Conservation (phyloP, 2,888 invertebrate species). For the Melanophora roralis region DNA sequence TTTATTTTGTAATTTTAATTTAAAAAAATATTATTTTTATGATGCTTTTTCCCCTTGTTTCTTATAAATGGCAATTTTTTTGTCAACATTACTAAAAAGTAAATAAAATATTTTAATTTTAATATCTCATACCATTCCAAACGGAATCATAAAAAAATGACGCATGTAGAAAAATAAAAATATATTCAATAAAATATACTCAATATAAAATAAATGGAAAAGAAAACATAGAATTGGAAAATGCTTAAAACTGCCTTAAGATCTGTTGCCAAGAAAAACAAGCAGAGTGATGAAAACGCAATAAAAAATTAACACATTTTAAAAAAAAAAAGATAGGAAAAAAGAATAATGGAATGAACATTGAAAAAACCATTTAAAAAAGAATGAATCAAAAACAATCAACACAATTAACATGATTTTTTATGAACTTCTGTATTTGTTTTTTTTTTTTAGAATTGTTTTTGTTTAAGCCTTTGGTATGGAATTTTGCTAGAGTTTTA, state of each 20-base stretch:
- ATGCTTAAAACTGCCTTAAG: neutral
- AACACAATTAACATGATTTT: constrained; percentile 28
- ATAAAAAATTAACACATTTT: neutral
- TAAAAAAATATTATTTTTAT: too few relatives aligned
- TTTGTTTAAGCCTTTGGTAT: neutral
- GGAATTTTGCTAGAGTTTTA: neutral
- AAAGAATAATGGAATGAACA: neutral
- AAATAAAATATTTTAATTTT: neutral
- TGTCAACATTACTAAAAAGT: neutral
- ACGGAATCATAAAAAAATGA: neutral
- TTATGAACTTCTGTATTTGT: neutral
- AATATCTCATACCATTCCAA: neutral
- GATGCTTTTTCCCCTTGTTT: too few relatives aligned
- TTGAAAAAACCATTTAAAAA: neutral
- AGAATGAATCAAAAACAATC: constrained; percentile 8
- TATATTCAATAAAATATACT: neutral
- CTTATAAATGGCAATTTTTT: too few relatives aligned
- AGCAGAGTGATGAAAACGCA: neutral
- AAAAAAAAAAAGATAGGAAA: neutral
- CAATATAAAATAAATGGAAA: neutral
- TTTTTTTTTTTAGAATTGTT: neutral
- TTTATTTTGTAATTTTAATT: too few relatives aligned
- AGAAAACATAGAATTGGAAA: neutral
- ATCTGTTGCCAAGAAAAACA: constrained; percentile 35
- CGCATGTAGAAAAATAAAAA: neutral